Percentiles rank a stretch among this genome's conserved stretches.
These are phyloP conservation scores for Scaptomyza flava DNA, from an alignment of 2,888 invertebrate species.

Conservation along the genomic window DNA sequence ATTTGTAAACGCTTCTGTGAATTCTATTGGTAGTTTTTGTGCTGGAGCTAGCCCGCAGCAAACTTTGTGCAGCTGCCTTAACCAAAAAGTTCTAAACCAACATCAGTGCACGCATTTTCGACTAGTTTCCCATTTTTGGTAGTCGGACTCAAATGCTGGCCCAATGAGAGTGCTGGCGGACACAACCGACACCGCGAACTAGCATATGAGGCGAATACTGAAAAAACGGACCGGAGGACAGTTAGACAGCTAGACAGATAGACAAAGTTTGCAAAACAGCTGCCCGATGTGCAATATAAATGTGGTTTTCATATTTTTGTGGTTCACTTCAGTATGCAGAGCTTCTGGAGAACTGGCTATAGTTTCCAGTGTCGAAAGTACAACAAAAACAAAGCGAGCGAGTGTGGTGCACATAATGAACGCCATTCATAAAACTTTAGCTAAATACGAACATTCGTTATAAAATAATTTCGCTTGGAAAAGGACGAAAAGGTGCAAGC, in stretches of 20 bases:
- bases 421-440: conserved; percentile 79
- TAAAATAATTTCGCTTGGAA: conserved; percentile 70
- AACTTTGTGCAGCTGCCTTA: conserved; percentile 22
- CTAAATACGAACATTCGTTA: conserved; percentile 80
- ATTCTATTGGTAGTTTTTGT: conserved; percentile 24
- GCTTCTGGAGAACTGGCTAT: conserved; percentile 32
- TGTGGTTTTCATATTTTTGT: conserved; percentile 82
- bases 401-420: conserved; percentile 60
- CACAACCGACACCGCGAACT: conserved; percentile 62
- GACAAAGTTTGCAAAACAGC: conserved; percentile 74
- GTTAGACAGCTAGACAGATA: conserved; percentile 9
- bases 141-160: conserved; percentile 37
- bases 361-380: conserved; percentile 44
- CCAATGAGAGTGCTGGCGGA: conserved; percentile 53
- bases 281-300: conserved; percentile 76
- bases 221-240: conserved; percentile 13
- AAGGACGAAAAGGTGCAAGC: conserved; percentile 36
- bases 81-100: conserved; percentile 50
- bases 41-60: conserved; percentile 31
- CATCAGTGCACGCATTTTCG: conserved; percentile 52
- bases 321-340: conserved; percentile 71
- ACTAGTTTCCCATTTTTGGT: conserved; percentile 42
- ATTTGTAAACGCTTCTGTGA: conserved; percentile 8
- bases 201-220: conserved; percentile 57
- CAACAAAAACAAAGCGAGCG: conserved; percentile 14